These are phyloP conservation scores for Sakesphorus luctuosus DNA, from an alignment of 2,113 vertebrate genomes.

Conservation along the genomic window DNA sequence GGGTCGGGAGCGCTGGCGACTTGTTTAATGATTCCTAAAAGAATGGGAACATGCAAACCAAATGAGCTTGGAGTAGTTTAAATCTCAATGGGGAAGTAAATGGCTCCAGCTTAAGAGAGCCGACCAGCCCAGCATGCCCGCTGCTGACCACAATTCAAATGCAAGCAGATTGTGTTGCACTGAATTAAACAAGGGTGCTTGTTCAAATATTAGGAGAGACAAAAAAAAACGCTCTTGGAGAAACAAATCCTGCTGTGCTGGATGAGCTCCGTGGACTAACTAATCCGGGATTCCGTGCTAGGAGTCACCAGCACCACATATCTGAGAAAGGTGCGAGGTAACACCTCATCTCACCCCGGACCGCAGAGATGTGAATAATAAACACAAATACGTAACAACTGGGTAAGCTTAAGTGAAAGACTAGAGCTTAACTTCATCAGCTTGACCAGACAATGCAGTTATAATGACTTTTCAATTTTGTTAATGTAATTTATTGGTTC, in stretches of 20 bases:
- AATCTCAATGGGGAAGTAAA: slow-evolving; percentile 23
- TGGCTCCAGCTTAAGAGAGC: not conserved
- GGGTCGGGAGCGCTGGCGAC: not conserved
- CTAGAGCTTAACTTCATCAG: not conserved
- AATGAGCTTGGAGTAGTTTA: slow-evolving; percentile 1
- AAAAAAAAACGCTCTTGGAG: not conserved
- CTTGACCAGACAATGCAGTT: fast-evolving
- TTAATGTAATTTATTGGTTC: not conserved
- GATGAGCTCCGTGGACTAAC: not conserved
- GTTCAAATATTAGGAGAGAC: slow-evolving; percentile 27
- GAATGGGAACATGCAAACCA: slow-evolving; percentile 15
- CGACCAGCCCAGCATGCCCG: not conserved
- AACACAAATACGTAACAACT: fast-evolving
- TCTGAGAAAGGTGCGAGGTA: not conserved
- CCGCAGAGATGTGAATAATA: fast-evolving
- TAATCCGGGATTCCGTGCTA: not conserved
- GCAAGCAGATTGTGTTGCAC: not conserved
- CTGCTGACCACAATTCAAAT: slow-evolving; percentile 3
- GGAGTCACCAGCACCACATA: not conserved
- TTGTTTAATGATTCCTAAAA: not conserved
- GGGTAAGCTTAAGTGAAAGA: fast-evolving
- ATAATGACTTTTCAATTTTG: not conserved
- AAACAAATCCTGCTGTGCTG: slow-evolving; percentile 38
- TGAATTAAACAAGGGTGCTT: not conserved
- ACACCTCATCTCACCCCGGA: not conserved